Evolutionary conservation across 2,113 vertebrate genomes (phyloP).

Genomic region (Strigops habroptila): DNA sequence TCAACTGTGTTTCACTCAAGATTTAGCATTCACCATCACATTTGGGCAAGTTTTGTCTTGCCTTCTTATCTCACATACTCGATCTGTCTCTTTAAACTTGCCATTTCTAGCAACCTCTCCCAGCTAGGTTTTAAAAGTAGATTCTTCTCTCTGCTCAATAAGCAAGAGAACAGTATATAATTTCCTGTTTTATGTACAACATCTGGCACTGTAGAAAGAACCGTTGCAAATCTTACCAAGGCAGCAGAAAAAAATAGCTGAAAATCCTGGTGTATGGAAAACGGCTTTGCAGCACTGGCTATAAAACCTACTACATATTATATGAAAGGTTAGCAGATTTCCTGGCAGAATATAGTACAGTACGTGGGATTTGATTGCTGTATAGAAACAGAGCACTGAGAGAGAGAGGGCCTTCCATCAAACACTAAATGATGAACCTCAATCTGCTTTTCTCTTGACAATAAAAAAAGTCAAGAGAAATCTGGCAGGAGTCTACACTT

Average conservation of each 20-base stretch:
- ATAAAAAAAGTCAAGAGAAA: slow-evolving; percentile 1
- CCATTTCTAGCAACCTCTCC: slow-evolving; percentile 10
- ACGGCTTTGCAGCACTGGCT: neutral
- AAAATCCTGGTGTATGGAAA: neutral
- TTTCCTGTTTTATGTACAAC: slow-evolving; percentile 13
- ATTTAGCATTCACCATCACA: slow-evolving; percentile 20
- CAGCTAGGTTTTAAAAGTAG: slow-evolving; percentile 17
- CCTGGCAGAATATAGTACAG: neutral
- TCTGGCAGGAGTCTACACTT: neutral
- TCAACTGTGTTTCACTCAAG: neutral
- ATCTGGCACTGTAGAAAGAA: slow-evolving; percentile 3
- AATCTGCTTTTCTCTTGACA: neutral
- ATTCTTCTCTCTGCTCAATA: slow-evolving; percentile 11
- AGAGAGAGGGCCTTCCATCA: neutral
- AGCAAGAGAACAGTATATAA: neutral
- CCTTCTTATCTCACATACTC: slow-evolving; percentile 24
- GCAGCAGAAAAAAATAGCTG: slow-evolving; percentile 31
- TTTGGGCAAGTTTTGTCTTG: slow-evolving; percentile 14
- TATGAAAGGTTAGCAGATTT: slow-evolving; percentile 24
- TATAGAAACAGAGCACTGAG: neutral
- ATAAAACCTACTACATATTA: neutral
- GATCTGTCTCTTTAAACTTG: slow-evolving; percentile 30
- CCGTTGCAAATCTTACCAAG: neutral
- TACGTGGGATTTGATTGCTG: neutral
- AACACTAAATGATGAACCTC: neutral